A percentile compares a stretch with the other conserved stretches of the same genome.
Conservation (phyloP, 2,888 invertebrate species). For the Drosophila emarginata region DNA sequence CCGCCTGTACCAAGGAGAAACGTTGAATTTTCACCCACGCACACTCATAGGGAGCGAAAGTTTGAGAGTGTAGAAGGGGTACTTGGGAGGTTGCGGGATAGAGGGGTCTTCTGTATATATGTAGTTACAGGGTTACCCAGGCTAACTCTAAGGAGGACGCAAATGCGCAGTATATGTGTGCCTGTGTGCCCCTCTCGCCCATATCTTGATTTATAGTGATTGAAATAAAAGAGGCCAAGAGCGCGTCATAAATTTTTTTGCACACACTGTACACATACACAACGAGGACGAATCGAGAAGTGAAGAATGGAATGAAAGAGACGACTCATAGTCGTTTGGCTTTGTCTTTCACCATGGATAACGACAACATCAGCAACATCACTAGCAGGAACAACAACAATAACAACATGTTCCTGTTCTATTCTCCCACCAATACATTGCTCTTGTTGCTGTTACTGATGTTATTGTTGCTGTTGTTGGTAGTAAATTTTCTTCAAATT, state of each 20-base stretch:
- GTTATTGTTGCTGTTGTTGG: conserved; percentile 50
- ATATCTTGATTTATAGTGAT: conserved; percentile 79
- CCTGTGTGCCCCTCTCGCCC: conserved; percentile 28
- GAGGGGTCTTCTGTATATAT: conserved; percentile 3
- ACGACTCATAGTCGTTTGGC: conserved; percentile 62
- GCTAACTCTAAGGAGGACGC: conserved; percentile 53
- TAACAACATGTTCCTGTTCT: conserved; percentile 24
- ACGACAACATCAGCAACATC: conserved; percentile 31
- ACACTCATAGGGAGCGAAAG: conserved; percentile 19
- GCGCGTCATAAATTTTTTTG: conserved; percentile 77
- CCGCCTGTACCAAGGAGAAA: conserved; percentile 44
- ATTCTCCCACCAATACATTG: conserved; percentile 7
- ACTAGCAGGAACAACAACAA: conserved; percentile 44
- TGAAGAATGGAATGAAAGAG: conserved; percentile 26
- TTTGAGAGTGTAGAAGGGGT: neutral
- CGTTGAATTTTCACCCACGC: conserved; percentile 40
- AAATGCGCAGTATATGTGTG: conserved; percentile 59
- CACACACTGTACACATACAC: conserved; percentile 37
- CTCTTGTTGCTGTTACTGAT: conserved; percentile 16
- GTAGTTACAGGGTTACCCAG: conserved; percentile 23
- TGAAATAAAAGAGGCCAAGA: conserved; percentile 78
- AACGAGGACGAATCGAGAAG: neutral
- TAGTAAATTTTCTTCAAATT: conserved; percentile 78
- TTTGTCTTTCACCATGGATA: conserved; percentile 68
- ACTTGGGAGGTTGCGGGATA: neutral